Base-by-base conservation (phyloP, 1,140 invertebrate genomes). In the Macrostomum lignano region DNA sequence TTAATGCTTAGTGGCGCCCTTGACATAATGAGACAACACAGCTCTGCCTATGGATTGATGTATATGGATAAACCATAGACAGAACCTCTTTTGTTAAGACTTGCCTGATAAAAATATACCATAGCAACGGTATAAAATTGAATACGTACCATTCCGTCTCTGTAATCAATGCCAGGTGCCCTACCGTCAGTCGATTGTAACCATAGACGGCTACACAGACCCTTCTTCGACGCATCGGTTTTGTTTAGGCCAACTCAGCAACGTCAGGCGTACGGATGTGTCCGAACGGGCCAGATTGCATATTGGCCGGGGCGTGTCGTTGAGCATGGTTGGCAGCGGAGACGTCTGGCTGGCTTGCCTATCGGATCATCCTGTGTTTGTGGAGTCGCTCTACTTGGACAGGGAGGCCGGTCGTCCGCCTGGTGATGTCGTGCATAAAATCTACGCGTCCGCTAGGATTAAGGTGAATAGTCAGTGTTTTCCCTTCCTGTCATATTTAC, bases 341-440 rank as follows among this genome's bases (percentile, higher is more conserved):
- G 84, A 93, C 49, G 82, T 96, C 13, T 94, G 81, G 77, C 63
- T 96, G 29, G 64, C 77, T 3, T 93, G 84, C 55, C 67, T 86
- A 20, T 88, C 79, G 37, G 81, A 94, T 46, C 82, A 96, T 60
- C 82, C 81, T 41, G 84, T 96, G 20, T 98, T 96, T 59, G 84
- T 96, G 35, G 82, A 94, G 60, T 88, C 79, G 40, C 93, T 91
- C 58, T 96, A 93, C 57, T 60, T 96, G 40, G 88, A 96, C 56
- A 64, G 84, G 36, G 84, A 93, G 61, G 82, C 84, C 21, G 84
- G 82, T 15, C 61, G 86, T 35, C 74, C 78, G 26, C 84, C 86
- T 2, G 84, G 84, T 1, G 86, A 94, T 61, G 84, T 81, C 11
- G 84, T 94, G 26, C 86, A 94, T 58, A 94, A 96, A 65, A 93